phyloP scores from a whole-genome alignment of 2,888 invertebrate species.

The Drosophila mulleri region DNA sequence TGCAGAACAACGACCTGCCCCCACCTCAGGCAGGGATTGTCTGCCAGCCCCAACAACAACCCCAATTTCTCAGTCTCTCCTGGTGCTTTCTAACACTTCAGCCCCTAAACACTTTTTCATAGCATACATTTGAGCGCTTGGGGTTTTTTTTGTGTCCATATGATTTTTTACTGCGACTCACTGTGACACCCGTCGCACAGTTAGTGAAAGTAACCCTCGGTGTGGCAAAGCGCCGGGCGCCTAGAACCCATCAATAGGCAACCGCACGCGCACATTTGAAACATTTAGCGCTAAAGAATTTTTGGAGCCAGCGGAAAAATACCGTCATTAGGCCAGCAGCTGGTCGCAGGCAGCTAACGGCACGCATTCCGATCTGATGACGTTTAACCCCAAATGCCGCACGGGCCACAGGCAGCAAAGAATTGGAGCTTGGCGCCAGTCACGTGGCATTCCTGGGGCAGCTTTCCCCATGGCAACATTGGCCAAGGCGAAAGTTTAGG shows the following conservation, averaged over 20 bases:
- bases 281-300: slow-evolving; percentile 52
- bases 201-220: slow-evolving; percentile 81
- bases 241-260: slow-evolving; percentile 68
- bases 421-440: slow-evolving; percentile 27
- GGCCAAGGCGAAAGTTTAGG: slow-evolving; percentile 71
- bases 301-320: slow-evolving; percentile 77
- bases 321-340: slow-evolving; percentile 83
- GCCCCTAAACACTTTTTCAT: slow-evolving; percentile 30
- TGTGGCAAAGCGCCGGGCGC: slow-evolving; percentile 71
- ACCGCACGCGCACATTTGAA: slow-evolving; percentile 13
- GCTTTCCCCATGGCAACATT: slow-evolving; percentile 72
- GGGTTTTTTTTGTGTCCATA: background rate
- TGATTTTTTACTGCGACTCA: slow-evolving; percentile 1
- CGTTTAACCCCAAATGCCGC: slow-evolving; percentile 36
- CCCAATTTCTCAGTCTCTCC: background rate
- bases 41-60: slow-evolving; percentile 8
- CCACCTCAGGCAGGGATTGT: no score
- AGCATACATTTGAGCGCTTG: slow-evolving; percentile 58
- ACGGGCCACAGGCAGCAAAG: background rate
- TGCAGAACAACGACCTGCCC: background rate
- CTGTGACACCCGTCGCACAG: slow-evolving; percentile 43
- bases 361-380: slow-evolving; percentile 66
- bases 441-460: slow-evolving; percentile 41
- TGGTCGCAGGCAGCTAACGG: slow-evolving; percentile 45
- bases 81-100: background rate